Percentiles rank a stretch among this genome's conserved stretches.
phyloP scores from a whole-genome alignment of 2,888 invertebrate species.

The Fabriciana adippe region DNA sequence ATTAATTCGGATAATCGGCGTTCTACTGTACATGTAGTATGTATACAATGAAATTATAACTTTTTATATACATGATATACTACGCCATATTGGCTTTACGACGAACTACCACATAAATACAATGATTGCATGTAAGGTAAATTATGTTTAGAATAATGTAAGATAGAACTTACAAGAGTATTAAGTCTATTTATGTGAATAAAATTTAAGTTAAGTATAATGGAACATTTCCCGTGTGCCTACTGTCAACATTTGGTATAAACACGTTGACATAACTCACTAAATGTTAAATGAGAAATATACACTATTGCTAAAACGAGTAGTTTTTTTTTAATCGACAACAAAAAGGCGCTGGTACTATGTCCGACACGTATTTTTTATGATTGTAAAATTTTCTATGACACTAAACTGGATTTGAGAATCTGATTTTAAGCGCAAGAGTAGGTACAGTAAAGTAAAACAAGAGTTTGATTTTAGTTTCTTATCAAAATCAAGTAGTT shows the following conservation, averaged over 20 bases:
- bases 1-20: too few relatives aligned
- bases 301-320: conserved; percentile 45
- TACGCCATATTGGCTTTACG: neutral
- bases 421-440: too few relatives aligned
- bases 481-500: too few relatives aligned
- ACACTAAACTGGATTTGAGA: too few relatives aligned
- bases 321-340: conserved; percentile 22
- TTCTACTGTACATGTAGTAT: too few relatives aligned
- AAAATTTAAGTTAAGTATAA: conserved; percentile 35
- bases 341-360: neutral
- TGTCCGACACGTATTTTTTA: too few relatives aligned
- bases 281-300: conserved; percentile 58
- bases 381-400: too few relatives aligned
- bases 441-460: too few relatives aligned
- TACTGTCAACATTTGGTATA: conserved; percentile 45
- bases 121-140: conserved; percentile 44
- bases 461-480: too few relatives aligned
- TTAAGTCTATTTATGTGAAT: conserved; percentile 56
- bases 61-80: neutral
- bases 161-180: conserved; percentile 47
- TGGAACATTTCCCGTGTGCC: conserved; percentile 47
- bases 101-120: conserved; percentile 24
- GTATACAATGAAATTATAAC: too few relatives aligned
- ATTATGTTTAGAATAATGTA: conserved; percentile 40
- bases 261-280: conserved; percentile 49